Evolutionary conservation across 1,140 invertebrate species (phyloP), one percentile per base, ranked within the genome.

Genomic region (Scaptomyza hsui): DNA sequence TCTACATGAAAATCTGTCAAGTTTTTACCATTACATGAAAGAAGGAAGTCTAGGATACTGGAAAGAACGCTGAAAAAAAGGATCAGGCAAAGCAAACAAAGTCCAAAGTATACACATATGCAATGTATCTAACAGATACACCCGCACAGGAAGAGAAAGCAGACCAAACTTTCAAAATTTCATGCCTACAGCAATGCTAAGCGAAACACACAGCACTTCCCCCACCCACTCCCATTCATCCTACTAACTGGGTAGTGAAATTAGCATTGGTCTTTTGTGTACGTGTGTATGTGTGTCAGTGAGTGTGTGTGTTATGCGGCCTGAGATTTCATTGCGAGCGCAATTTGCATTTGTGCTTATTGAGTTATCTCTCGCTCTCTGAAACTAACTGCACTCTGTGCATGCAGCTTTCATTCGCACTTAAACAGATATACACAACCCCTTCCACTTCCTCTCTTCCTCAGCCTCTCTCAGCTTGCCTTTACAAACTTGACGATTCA

Each of bases 331-430:
- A 73, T 64, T 68, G 67, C 57, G 42, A 57, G 69, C 62, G 45
- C 81, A 86, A 86, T 85, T 88, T 88, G 75, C 78, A 88, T 88
- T 86, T 78, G 82, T 81, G 78, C 72, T 89, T 82, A 88, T 88
- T 88, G 82, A 88, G 82, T 88, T 88, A 88, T 89, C 37, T 55
- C 19, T 55, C 13, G 32, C 32, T 37, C 65, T 68, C 77, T 86
- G 76, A 72, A 83, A 76, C 80, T 85, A 77, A 86, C 81, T 86
- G 72, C 44, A 37, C 26, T 29, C 1, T 37, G 39, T 59, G 41
- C 73, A 60, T 62, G 41, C 52, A 64, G 59, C 75, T 73, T 79
- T 86, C 81, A 86, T 86, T 85, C 78, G 77, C 82, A 85, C 77
- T 85, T 85, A 86, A 88, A 81, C 35, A 65, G 65, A 81, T 49